Conservation (phyloP, 2,797 vertebrate genomes). For the Myotis planiceps region DNA sequence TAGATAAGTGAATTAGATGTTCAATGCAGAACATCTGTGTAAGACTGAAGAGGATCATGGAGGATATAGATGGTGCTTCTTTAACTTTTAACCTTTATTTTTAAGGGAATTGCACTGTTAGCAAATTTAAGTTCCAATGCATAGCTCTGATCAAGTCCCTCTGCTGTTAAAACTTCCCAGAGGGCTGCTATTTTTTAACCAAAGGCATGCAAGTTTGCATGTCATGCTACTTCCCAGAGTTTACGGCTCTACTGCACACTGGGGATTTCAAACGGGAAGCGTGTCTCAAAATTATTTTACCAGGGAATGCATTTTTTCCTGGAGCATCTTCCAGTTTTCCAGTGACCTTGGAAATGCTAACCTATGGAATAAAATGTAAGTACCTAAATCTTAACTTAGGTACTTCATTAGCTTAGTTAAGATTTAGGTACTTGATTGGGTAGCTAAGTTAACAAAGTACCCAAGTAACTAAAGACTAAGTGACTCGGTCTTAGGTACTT, state of each 20-base stretch:
- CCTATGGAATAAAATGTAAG: neutral
- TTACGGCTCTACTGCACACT: neutral
- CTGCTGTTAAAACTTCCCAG: neutral
- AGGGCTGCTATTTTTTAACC: neutral
- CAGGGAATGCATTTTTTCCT: neutral
- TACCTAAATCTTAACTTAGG: neutral
- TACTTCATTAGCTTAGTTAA: neutral
- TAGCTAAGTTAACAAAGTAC: neutral
- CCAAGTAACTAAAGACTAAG: neutral
- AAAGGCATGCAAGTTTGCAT: neutral
- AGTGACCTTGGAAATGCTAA: neutral
- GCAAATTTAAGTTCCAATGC: neutral
- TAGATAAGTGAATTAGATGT: neutral
- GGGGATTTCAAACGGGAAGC: neutral
- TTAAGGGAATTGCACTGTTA: neutral
- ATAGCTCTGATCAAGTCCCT: neutral
- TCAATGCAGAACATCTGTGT: neutral
- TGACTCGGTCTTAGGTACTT: neutral
- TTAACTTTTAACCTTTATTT: neutral
- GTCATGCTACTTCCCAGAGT: neutral
- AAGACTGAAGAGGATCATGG: neutral
- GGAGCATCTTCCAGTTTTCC: neutral
- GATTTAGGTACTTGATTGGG: neutral
- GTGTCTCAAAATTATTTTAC: neutral
- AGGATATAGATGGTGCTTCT: neutral